Evolutionary conservation across 1,140 invertebrate genomes (phyloP).

Genomic region (Palaemon carinicauda): DNA sequence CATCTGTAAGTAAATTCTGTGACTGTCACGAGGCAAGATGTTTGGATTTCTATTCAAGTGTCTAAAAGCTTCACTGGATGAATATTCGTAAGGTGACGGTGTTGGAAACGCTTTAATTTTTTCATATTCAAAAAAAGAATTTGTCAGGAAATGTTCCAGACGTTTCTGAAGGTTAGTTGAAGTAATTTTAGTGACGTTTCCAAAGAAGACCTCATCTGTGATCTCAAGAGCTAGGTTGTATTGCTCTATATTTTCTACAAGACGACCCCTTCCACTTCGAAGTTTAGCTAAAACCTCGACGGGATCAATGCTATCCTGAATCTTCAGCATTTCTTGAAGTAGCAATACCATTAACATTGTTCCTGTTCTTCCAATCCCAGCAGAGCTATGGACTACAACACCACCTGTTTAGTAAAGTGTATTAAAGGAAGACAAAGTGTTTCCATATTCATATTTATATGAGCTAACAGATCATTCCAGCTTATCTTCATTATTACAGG

Average conservation of each 20-base stretch:
- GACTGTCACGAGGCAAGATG: neutral
- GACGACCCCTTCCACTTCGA: constrained; percentile 27
- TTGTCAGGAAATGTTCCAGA: neutral
- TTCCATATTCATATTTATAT: no score
- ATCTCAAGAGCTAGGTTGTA: constrained; percentile 40
- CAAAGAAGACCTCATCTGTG: constrained; percentile 49
- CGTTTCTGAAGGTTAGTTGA: neutral
- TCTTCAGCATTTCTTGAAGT: constrained; percentile 22
- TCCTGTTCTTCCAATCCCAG: constrained; percentile 50
- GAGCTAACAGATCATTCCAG: no score
- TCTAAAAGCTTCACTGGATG: neutral
- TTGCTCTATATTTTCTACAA: constrained; percentile 43
- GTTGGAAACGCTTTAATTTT: constrained; percentile 18
- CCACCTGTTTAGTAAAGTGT: constrained; percentile 1
- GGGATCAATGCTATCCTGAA: neutral
- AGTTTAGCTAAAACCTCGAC: constrained; percentile 16
- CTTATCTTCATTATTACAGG: no score
- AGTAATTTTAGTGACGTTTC: constrained; percentile 5
- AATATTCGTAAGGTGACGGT: neutral
- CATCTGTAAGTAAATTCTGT: neutral
- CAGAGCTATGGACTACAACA: constrained; percentile 49
- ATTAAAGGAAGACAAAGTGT: no score
- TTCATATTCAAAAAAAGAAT: neutral
- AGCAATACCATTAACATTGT: constrained; percentile 39
- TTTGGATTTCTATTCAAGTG: neutral